Percentiles rank a stretch among this genome's conserved stretches.
phyloP scores from a whole-genome alignment of 2,888 invertebrate genomes.

The Ariolimax columbianus region DNA sequence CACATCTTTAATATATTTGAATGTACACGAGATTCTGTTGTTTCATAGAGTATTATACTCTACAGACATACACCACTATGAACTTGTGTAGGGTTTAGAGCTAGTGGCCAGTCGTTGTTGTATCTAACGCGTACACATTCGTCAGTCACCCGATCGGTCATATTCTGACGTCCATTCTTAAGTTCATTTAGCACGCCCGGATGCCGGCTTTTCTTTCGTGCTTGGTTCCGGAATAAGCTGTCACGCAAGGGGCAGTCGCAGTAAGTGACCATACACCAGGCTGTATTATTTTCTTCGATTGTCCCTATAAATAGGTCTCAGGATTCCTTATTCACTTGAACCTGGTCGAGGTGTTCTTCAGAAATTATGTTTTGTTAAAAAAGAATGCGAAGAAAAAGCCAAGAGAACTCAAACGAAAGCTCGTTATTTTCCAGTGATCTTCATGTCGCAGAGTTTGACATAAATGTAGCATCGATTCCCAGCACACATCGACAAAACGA shows the following conservation, averaged over 20 bases:
- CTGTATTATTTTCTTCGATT: conserved; percentile 1
- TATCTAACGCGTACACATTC: not conserved
- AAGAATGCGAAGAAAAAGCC: not conserved
- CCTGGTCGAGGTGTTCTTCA: not conserved
- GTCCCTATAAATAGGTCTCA: not conserved
- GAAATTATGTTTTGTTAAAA: not conserved
- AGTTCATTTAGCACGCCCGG: not conserved
- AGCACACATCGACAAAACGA: conserved; percentile 35
- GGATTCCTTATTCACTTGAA: not conserved
- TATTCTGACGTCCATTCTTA: not conserved
- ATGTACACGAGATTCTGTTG: not conserved
- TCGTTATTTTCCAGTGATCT: conserved; percentile 15
- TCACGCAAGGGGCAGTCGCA: not conserved
- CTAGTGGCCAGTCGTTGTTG: not conserved
- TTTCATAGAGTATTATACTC: not conserved
- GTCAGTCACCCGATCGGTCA: conserved; percentile 3
- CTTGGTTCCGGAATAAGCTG: conserved; percentile 1
- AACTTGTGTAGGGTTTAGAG: not conserved
- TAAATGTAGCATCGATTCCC: conserved; percentile 38
- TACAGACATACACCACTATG: not conserved
- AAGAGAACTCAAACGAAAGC: not conserved
- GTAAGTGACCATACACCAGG: not conserved
- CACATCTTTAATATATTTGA: too few species aligned
- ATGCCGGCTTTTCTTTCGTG: not conserved
- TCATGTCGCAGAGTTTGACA: conserved; percentile 31